Base-by-base conservation (phyloP, 2,113 vertebrate species). In the Platanista minor region DNA sequence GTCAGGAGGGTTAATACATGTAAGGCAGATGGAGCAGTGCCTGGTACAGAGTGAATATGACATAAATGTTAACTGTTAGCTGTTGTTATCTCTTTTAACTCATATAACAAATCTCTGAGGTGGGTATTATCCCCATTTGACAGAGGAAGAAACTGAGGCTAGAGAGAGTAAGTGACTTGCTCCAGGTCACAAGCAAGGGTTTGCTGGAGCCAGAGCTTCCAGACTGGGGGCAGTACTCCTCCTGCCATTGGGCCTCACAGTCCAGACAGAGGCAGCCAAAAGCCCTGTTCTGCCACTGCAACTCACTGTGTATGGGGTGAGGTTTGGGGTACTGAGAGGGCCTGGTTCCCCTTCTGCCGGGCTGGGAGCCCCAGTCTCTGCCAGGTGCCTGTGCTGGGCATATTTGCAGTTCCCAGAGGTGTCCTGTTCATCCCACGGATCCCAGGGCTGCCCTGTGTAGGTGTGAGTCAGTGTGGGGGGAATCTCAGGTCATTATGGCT, bases 121-220 rank as follows among this genome's bases (percentile, higher is more conserved):
- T 78, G 71, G 59, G 1, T 14, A 21, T 64, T 23, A 2, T 82
- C 57, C 31, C 84, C n/a, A 57, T 87, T 74, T 95, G 80, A 39
- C 41, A 77, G 82, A 90, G 69, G 86, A 82, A 31, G 84, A 86
- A 94, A 87, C 83, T 27, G 80, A 95, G 83, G 67, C 96, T 66
- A 64, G 89, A 96, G 88, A 85, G 64, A 52, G 66, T 20, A 71
- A 36, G n/a, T 84, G 83, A 61, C 59, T 97, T 93, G 78, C 39
- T 90, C 85, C 2, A 17, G 93, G 62, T 78, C 88, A n/a, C 72
- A 39, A 41, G 61, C 46, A n/a, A 59, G 33, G 75, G n/a, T 87
- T 90, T 92, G 43, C 66, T 81, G 69, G 61, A 85, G 29, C 52
- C 64, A 64, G 72, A 90, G 61, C n/a, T 87, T 61, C 29, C 36